Evolutionary conservation across 2,113 vertebrate species (phyloP), one percentile per base, ranked within the genome.

Genomic region (Corythoichthys intestinalis): DNA sequence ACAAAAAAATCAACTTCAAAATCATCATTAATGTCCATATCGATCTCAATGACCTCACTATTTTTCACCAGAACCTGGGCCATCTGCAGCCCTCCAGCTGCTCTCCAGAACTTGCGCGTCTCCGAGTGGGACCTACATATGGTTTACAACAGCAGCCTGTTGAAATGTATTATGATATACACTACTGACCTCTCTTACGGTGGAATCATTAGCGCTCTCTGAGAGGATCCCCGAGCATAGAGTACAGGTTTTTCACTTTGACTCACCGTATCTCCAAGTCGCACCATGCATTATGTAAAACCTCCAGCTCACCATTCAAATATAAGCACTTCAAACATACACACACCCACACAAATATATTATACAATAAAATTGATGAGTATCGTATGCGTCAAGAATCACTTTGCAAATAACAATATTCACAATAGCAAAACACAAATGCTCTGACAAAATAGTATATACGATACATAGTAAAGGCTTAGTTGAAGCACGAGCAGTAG

Each of bases 41-140:
- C 71, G 58, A 64, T 68, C 65, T 39, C 74, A 28, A 8, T 37
- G 63, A 86, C 77, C 72, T 71, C 70, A 13, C 72, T 76, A 67
- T 66, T 72, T 72, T 75, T 71, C 76, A 76, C 59, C 65, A 58
- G 13, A 39, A 53, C 66, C 75, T 79, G 79, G 61, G 88, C 88
- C 91, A 93, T 91, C 89, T 93, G 92, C 82, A 91, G 79, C 71
- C 81, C 86, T 89, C 80, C 87, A 93, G 89, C 86, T 93, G 91
- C 87, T 93, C 85, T 84, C 68, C 77, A 88, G 83, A 90, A 89
- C 60, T 90, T 73, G 88, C 79, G 78, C 68, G 66, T 67, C 88
- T 77, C 74, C 52, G 74, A 78, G 70, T 76, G 65, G 53, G 75
- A 83, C 63, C 81, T 83, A 81, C 82, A 93, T 85, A 93, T 89